A percentile compares a stretch with the other conserved stretches of the same genome.
Evolutionary conservation across 2,888 invertebrate genomes (phyloP).

Genomic region (Allygus modestus): DNA sequence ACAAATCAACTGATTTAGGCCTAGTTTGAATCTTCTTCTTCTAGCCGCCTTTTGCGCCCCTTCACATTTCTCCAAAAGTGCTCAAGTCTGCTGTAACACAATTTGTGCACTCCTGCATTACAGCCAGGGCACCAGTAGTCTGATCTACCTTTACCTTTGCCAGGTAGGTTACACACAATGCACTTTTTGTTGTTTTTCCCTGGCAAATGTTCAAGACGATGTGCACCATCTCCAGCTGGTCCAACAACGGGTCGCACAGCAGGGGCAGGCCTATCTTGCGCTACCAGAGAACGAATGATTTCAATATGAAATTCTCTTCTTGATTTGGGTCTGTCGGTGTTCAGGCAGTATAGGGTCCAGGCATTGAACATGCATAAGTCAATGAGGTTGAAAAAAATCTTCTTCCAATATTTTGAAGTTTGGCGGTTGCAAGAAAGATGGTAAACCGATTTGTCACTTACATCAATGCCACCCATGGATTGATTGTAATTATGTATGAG

Average conservation of each 20-base stretch:
- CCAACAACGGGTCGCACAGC: neutral
- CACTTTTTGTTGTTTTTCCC: neutral
- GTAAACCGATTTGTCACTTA: constrained; percentile 46
- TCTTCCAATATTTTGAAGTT: constrained; percentile 54
- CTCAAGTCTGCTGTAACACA: neutral
- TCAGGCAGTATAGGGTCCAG: constrained; percentile 11
- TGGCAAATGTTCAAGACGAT: neutral
- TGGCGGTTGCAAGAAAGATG: constrained; percentile 23
- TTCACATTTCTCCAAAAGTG: neutral
- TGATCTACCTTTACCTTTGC: neutral
- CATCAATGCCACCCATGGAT: constrained; percentile 49
- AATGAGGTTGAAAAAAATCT: constrained; percentile 41
- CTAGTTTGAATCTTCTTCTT: neutral
- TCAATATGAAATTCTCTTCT: neutral
- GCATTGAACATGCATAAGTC: constrained; percentile 33
- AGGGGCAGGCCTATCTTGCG: too few species aligned
- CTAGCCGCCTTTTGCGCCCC: neutral
- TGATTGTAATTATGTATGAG: constrained; percentile 53
- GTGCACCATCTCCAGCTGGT: neutral
- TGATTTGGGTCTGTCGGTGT: constrained; percentile 34
- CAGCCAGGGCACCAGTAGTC: constrained; percentile 39
- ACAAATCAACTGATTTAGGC: too few species aligned
- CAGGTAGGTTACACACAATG: neutral
- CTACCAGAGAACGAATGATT: neutral
- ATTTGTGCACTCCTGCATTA: constrained; percentile 11